Base-by-base conservation (phyloP, 2,888 invertebrate species). In the Eutolmus rufibarbis region DNA sequence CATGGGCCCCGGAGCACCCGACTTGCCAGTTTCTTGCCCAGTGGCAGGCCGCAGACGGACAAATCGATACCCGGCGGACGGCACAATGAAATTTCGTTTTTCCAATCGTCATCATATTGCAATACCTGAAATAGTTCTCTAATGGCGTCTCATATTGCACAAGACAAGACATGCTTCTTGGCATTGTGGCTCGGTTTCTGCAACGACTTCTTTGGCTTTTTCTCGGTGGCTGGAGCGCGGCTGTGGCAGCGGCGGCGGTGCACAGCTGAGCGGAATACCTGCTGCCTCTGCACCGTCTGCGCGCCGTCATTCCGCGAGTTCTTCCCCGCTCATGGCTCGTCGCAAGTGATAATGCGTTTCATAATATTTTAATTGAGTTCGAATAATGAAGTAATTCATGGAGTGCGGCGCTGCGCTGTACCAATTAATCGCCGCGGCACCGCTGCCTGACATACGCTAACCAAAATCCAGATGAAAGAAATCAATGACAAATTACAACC, bases 401-500 rank as follows among this genome's bases (percentile, higher is more conserved):
- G 31, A 37, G 56, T 9, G 14, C 34, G 37, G 37, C 3, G 74
- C 74, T 23, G 74, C 84, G 3, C 37, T 19, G 74, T 23, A 87
- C 66, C 79, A 87, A 87, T 87, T 87, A 87, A 87, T 87, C 79
- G 77, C 74, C 9, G 14, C 31, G 34, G 43, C 43, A 40, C 87
- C 66, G 74, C 34, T 12, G 8, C 40, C 40, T 89, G 89, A 87
- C 89, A 89, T 89, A 89, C 89, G 89, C 87, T 88, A 89, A 87
- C 87, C 88, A 87, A 87, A 84, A 88, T 76, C 78, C 81, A 87
- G 86, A 87, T 77, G 88, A 88, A 88, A 86, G 88, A 88, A 87
- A 87, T 88, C 82, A 74, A 88, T 88, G 88, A 88, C 88, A 88
- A 88, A 88, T 88, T 88, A 92, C 91, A 34, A 34, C 34, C 34